A percentile compares a stretch with the other conserved stretches of the same genome.
These are phyloP conservation scores for Acipenser transmontanus DNA, from an alignment of 2,797 vertebrate species.

Conservation along the genomic window DNA sequence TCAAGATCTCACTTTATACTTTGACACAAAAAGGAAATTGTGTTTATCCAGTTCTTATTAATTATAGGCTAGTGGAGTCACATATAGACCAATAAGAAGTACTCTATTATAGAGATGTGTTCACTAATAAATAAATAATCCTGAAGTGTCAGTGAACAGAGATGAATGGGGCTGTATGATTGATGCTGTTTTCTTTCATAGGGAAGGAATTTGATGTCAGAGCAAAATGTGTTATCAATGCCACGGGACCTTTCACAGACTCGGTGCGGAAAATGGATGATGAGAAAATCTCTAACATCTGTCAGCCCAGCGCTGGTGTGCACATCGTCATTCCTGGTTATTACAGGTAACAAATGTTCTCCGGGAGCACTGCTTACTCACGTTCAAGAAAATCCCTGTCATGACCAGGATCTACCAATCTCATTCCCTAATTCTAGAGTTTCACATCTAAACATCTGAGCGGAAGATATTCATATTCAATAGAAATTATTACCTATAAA, in stretches of 20 bases:
- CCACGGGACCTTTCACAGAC: conserved; percentile 94
- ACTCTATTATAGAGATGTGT: conserved; percentile 66
- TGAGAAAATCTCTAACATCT: conserved; percentile 71
- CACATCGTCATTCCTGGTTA: conserved; percentile 73
- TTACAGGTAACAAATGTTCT: conserved; percentile 65
- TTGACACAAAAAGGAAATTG: conserved; percentile 75
- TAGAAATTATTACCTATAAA: too few species aligned
- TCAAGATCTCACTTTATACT: conserved; percentile 45
- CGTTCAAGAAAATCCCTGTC: background rate
- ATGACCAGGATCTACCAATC: background rate
- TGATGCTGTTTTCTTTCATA: conserved; percentile 86
- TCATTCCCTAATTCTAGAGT: background rate
- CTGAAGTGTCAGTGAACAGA: conserved; percentile 61
- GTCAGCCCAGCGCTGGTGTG: conserved; percentile 81
- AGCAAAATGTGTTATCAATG: conserved; percentile 96
- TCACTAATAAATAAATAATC: conserved; percentile 79
- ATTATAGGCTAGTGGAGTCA: conserved; percentile 75
- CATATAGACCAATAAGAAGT: conserved; percentile 58
- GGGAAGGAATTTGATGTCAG: conserved; percentile 83
- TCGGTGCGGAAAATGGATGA: conserved; percentile 90
- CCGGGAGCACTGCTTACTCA: background rate
- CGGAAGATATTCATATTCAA: too few species aligned
- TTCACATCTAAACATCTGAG: too few species aligned
- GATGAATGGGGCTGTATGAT: conserved; percentile 73
- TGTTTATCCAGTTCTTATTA: conserved; percentile 78